Base-by-base conservation (phyloP, 2,888 invertebrate genomes). In the Listrodromus nycthemerus region DNA sequence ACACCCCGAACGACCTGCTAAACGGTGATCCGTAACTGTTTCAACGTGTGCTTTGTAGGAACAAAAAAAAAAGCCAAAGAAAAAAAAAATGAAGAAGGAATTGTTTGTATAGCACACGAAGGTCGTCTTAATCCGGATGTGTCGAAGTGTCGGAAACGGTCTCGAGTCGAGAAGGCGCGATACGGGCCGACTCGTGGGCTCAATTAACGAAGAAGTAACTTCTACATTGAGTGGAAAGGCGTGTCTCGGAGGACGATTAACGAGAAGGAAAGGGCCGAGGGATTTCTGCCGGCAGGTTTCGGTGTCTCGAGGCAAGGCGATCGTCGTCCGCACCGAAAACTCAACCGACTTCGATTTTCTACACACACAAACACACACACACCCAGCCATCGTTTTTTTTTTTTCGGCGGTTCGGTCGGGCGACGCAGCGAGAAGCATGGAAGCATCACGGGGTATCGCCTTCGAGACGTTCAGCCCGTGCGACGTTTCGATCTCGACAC, bases 181-280 rank as follows among this genome's bases (percentile, higher is more conserved):
- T 76, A 65, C 69, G 74, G 63, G 19, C 61, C 52, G 80, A 82
- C 78, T 84, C 77, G 79, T 82, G 74, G 69, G 79, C 76, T 85
- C 82, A 80, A 80, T 85, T 73, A 77, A 85, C 66, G 24, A 33
- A 48, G 73, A 80, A 55, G 80, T 85, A 80, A 82, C 82, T 71
- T 50, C 70, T 75, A 52, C 73, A 77, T 82, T 85, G 85, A 85
- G 80, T 83, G 83, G 80, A 81, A 85, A 85, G 83, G 85, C 85
- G 85, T 85, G 85, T 81, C 83, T 66, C 41, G 70, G 71, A 71
- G 30, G 55, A 78, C 85, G 85, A 83, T 83, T 85, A 85, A 85
- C 85, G 83, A 83, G 81, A 63, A 69, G 58, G 63, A 78, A 45
- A 70, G 66, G 66, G 19, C 41, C 66, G 30, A 24, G n/a, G 21